Percentiles rank a stretch among this genome's conserved stretches.
Evolutionary conservation across 2,797 vertebrate genomes (phyloP).

Genomic region (Chloroceryle inda): DNA sequence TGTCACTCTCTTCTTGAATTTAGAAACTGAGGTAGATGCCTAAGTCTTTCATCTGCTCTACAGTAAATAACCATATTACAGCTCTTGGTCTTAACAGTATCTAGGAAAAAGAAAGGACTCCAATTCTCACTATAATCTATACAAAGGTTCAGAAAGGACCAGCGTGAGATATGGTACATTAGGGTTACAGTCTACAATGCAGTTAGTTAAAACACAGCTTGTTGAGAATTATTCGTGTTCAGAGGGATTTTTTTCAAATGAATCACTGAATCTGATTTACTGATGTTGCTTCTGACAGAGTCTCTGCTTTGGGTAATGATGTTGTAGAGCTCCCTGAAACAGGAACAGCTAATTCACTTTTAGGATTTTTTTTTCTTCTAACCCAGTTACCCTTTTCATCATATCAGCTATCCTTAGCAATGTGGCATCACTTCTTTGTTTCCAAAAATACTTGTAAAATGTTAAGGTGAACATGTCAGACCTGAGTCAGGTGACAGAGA

Average conservation of each 20-base stretch:
- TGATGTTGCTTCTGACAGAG: not conserved
- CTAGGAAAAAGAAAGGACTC: not conserved
- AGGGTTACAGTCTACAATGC: not conserved
- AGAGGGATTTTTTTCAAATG: not conserved
- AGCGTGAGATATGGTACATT: not conserved
- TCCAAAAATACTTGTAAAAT: not conserved
- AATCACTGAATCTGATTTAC: not conserved
- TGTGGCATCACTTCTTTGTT: not conserved
- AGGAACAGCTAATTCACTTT: not conserved
- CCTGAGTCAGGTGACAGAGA: fast-evolving
- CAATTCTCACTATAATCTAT: not conserved
- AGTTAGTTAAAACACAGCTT: not conserved
- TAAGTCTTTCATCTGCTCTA: not conserved
- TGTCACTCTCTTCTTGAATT: not conserved
- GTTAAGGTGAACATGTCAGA: not conserved
- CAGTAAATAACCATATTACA: not conserved
- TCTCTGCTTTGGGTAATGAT: not conserved
- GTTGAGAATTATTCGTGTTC: not conserved
- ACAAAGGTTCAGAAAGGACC: not conserved
- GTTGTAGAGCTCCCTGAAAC: not conserved
- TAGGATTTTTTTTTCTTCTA: not conserved
- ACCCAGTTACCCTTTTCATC: not conserved
- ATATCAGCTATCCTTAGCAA: not conserved
- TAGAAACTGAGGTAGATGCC: not conserved
- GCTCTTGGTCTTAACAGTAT: not conserved